Evolutionary conservation across 2,797 vertebrate species (phyloP).

Genomic region (Xiphophorus birchmanni): DNA sequence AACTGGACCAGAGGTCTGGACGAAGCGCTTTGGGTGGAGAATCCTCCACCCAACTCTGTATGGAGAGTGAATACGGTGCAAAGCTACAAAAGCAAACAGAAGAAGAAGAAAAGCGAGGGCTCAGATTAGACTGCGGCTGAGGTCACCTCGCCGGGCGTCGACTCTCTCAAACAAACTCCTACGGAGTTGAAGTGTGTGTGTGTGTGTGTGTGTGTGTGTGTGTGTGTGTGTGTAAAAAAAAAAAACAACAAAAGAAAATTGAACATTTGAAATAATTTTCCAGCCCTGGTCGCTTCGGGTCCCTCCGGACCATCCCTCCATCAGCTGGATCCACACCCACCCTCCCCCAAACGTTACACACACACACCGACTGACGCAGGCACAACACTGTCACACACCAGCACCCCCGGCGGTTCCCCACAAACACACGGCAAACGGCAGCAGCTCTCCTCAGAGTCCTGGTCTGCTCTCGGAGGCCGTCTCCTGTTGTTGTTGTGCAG

Average conservation of each 20-base stretch:
- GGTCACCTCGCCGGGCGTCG: slow-evolving; percentile 20
- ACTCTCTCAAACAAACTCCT: slow-evolving; percentile 20
- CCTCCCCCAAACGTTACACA: slow-evolving; percentile 23
- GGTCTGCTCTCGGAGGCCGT: slow-evolving; percentile 21
- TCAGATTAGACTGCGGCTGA: slow-evolving; percentile 65
- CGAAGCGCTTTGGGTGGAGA: neutral
- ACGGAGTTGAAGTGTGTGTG: slow-evolving; percentile 54
- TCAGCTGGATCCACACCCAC: slow-evolving; percentile 1
- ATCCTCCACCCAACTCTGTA: slow-evolving; percentile 26
- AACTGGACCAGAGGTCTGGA: slow-evolving; percentile 21
- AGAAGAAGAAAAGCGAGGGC: slow-evolving; percentile 45
- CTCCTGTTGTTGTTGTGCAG: slow-evolving; percentile 50
- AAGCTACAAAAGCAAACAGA: slow-evolving; percentile 72
- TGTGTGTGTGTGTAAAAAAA: neutral
- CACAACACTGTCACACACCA: slow-evolving; percentile 52
- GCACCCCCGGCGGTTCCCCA: slow-evolving; percentile 28
- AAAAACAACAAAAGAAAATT: slow-evolving; percentile 1
- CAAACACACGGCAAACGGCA: slow-evolving; percentile 12
- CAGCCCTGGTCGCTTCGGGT: neutral
- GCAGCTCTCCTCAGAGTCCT: slow-evolving; percentile 40
- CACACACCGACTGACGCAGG: slow-evolving; percentile 23
- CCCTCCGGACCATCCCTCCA: neutral
- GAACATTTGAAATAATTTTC: slow-evolving; percentile 13
- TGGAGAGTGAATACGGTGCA: slow-evolving; percentile 37
- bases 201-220: neutral